Percentiles rank a stretch among this genome's conserved stretches.
Conservation (phyloP, 2,888 invertebrate genomes). For the Lapara coniferarum region DNA sequence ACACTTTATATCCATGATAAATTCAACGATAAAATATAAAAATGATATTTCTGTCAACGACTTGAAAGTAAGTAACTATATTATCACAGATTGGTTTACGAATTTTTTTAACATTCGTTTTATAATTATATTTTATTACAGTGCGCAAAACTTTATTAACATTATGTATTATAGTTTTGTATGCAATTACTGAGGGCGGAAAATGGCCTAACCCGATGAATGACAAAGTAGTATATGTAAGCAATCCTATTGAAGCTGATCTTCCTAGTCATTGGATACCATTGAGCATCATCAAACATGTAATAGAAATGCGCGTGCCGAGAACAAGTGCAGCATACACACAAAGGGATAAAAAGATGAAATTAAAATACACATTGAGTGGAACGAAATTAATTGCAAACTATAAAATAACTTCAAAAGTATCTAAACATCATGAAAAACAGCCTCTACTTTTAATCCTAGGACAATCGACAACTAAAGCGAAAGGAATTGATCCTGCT, state of each 20-base stretch:
- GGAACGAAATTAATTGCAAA: too few relatives aligned
- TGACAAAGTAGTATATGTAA: conserved; percentile 48
- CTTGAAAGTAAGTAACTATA: conserved; percentile 38
- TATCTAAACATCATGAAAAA: not conserved
- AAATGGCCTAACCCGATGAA: conserved; percentile 43
- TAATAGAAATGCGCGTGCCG: conserved; percentile 49
- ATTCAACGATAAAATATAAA: conserved; percentile 20
- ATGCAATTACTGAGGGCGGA: conserved; percentile 35
- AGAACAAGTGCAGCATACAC: conserved; percentile 2
- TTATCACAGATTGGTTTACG: not conserved
- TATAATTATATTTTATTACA: conserved; percentile 32
- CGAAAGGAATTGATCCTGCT: not conserved
- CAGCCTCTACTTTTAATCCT: not conserved
- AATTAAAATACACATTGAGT: not conserved
- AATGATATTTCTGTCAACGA: conserved; percentile 26
- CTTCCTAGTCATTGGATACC: conserved; percentile 60
- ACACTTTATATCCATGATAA: not conserved
- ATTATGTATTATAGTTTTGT: conserved; percentile 40
- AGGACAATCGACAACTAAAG: not conserved
- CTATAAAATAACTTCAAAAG: not conserved
- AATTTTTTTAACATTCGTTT: not conserved
- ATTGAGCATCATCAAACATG: conserved; percentile 49
- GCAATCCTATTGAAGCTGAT: conserved; percentile 58
- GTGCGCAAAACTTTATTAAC: conserved; percentile 48
- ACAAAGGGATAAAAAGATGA: not conserved